Base-by-base conservation (phyloP, 2,888 invertebrate species). In the Leucania comma region DNA sequence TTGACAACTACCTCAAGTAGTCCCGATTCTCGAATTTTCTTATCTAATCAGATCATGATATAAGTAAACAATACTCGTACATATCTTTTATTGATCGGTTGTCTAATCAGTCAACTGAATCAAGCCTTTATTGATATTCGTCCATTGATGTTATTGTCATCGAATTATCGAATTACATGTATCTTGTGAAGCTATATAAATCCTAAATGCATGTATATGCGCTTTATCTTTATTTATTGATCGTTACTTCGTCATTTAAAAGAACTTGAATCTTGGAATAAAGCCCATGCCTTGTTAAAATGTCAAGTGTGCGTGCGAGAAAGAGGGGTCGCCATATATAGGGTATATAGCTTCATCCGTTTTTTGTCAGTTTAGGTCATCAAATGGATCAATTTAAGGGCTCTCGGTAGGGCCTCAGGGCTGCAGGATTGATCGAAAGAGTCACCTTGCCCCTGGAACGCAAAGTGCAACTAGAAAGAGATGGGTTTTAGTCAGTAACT, bases 1-100 rank as follows among this genome's bases (percentile, higher is more conserved):
- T 32, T 42, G 24, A 57, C 17, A 56, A 32, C 60, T 35, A 17
- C 54, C 17, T 62, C 54, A 42, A 51, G 26, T 64, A 9, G 8
- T 51, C 32, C 46, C 9, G 26, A 6, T 4, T 57, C 32, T 51
- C 12, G 42, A 57, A 51, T 10, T 17, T 62, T 72, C 50, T 14
- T 73, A 74, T 53, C 74, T 54, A 59, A 67, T 73, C 75, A 24
- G 57, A 14, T 38, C 51, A 17, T 20, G 32, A 26, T 20, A 1
- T 26, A 72, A 14, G 42, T 50, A 72, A 72, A 72, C 57, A 72
- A 57, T 42, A n/a, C n/a, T n/a, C n/a, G n/a, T n/a, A 57, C 9
- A 20, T 46, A 51, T 42, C 24, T 35, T 4, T 42, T 42, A 24
- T 20, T 51, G 17, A n/a, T 54, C 58, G 51, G 38, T 51, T 50